Percentiles rank a stretch among this genome's conserved stretches.
These are phyloP conservation scores for Clamator glandarius DNA, from an alignment of 2,797 vertebrate genomes.

Conservation along the genomic window DNA sequence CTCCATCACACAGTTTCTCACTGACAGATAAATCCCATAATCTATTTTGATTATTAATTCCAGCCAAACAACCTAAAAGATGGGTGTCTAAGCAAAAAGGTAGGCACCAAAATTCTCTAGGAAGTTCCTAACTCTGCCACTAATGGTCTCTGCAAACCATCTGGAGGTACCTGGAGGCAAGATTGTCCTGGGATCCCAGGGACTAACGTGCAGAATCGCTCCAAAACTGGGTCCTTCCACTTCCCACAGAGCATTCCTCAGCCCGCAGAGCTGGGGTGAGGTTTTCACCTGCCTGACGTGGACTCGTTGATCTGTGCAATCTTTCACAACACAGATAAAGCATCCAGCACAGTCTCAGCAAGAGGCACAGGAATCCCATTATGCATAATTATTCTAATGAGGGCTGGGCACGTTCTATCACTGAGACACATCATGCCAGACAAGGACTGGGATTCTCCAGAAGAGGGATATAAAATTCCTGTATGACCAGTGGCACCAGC, in stretches of 20 bases:
- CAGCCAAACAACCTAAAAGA: neutral
- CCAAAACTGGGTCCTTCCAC: fast-evolving
- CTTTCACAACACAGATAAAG: too few species aligned
- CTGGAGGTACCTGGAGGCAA: neutral
- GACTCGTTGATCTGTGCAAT: too few species aligned
- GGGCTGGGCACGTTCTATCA: neutral
- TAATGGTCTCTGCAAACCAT: neutral
- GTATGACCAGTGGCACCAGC: too few species aligned
- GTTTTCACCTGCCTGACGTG: neutral
- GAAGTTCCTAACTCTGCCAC: neutral
- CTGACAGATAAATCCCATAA: neutral
- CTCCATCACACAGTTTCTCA: fast-evolving
- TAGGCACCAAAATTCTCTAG: neutral
- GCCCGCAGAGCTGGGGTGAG: neutral
- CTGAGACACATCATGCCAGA: neutral
- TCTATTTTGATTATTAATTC: neutral
- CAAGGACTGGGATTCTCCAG: neutral
- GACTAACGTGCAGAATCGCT: neutral
- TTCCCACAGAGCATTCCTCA: neutral
- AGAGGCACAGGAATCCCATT: neutral
- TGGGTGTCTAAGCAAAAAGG: neutral
- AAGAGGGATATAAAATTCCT: neutral
- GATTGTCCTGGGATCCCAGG: neutral
- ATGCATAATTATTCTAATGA: neutral
- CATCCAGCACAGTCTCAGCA: neutral